These are phyloP conservation scores for Diplodus puntazzo DNA, from an alignment of 2,797 vertebrate genomes.

Conservation along the genomic window DNA sequence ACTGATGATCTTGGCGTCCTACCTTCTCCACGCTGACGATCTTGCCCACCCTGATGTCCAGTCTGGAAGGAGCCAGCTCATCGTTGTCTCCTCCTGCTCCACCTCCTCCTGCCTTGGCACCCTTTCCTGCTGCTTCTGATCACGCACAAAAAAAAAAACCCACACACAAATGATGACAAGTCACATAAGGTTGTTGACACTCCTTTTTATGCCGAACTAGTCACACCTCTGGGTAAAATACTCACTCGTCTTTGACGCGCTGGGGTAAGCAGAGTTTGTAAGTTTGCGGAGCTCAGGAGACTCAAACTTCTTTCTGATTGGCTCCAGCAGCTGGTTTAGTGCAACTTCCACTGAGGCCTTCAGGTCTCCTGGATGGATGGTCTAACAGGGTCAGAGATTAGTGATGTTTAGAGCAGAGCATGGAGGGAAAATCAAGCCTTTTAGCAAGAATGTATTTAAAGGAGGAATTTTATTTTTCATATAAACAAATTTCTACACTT, in stretches of 20 bases:
- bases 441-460: neutral
- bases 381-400: constrained; percentile 72
- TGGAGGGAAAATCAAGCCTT: neutral
- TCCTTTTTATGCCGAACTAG: neutral
- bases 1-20: neutral
- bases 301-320: constrained; percentile 96
- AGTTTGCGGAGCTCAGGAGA: constrained; percentile 91
- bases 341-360: constrained; percentile 94
- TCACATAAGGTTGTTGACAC: neutral
- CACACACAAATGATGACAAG: neutral
- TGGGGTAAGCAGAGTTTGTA: constrained; percentile 89
- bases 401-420: neutral
- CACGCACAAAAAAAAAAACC: constrained; percentile 29
- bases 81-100: constrained; percentile 81
- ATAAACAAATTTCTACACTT: neutral
- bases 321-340: constrained; percentile 93
- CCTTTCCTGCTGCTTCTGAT: constrained; percentile 88
- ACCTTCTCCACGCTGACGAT: constrained; percentile 94
- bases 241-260: constrained; percentile 90
- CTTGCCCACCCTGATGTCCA: constrained; percentile 96
- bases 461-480: neutral
- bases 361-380: constrained; percentile 95
- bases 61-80: constrained; percentile 89
- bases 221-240: constrained; percentile 13
- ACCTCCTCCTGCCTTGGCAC: constrained; percentile 84